Percentiles rank a stretch among this genome's conserved stretches.
These are phyloP conservation scores for Lordiphosa collinella DNA, from an alignment of 1,140 invertebrate genomes.

Conservation along the genomic window DNA sequence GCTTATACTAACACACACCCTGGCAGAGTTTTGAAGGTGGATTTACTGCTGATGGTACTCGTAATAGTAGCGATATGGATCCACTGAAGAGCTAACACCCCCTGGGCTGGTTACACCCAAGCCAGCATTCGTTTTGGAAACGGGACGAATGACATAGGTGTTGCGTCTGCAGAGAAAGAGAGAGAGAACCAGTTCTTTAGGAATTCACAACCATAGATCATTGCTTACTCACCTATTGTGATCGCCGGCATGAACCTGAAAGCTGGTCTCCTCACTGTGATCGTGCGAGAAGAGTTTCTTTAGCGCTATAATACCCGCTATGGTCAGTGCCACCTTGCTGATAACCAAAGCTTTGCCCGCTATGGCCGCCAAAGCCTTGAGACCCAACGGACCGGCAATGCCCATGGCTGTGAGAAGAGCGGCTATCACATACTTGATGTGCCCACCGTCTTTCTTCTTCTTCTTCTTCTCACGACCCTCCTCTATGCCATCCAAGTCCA, in stretches of 20 bases:
- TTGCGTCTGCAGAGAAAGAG: slow-evolving; percentile 81
- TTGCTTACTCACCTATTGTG: slow-evolving; percentile 81
- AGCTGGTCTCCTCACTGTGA: slow-evolving; percentile 82
- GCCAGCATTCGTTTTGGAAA: slow-evolving; percentile 63
- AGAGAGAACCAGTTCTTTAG: slow-evolving; percentile 33
- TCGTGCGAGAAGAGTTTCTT: slow-evolving; percentile 86
- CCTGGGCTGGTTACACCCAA: slow-evolving; percentile 55
- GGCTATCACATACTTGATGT: slow-evolving; percentile 82
- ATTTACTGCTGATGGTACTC: slow-evolving; percentile 78
- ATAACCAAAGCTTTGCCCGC: slow-evolving; percentile 85
- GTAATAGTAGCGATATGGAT: slow-evolving; percentile 82
- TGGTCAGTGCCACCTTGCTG: slow-evolving; percentile 85
- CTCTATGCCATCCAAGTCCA: slow-evolving; percentile 45
- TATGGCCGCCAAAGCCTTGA: slow-evolving; percentile 84
- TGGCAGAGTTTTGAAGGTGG: neutral
- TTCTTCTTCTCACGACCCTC: slow-evolving; percentile 57
- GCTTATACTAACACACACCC: slow-evolving; percentile 13
- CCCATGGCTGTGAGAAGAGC: slow-evolving; percentile 84
- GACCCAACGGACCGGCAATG: slow-evolving; percentile 81
- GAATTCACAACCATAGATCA: no score
- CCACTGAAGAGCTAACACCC: slow-evolving; percentile 73
- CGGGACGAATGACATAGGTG: slow-evolving; percentile 83
- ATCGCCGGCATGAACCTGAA: slow-evolving; percentile 84
- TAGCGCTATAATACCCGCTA: slow-evolving; percentile 85
- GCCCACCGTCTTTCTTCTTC: slow-evolving; percentile 55